A percentile compares a stretch with the other conserved stretches of the same genome.
Evolutionary conservation across 2,797 vertebrate species (phyloP).

Genomic region (Eospalax fontanierii): DNA sequence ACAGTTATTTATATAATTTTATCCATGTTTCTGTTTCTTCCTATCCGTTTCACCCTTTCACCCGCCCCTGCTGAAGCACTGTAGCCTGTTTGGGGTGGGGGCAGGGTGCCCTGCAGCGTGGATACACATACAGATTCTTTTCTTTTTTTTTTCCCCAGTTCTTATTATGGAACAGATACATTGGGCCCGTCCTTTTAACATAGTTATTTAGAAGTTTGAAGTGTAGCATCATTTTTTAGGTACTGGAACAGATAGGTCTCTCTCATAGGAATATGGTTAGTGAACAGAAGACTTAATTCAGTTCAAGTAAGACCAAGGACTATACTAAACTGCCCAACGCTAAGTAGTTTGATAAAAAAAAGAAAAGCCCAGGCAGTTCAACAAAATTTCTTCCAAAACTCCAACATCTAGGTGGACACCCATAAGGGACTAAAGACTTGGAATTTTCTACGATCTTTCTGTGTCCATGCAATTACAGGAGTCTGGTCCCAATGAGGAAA

Average conservation of each 20-base stretch:
- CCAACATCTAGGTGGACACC: background rate
- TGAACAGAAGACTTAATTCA: constrained; percentile 31
- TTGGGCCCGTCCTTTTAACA: constrained; percentile 42
- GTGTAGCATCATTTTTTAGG: constrained; percentile 40
- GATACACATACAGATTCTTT: constrained; percentile 68
- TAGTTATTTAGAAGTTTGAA: constrained; percentile 51
- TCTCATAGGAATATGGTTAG: background rate
- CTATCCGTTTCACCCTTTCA: constrained; percentile 88
- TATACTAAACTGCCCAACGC: constrained; percentile 1
- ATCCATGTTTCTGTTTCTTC: constrained; percentile 91
- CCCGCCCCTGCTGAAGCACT: constrained; percentile 86
- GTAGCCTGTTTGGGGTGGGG: constrained; percentile 84
- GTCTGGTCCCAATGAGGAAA: background rate
- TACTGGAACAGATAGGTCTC: background rate
- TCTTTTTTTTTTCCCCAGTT: constrained; percentile 75
- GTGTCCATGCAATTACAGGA: background rate
- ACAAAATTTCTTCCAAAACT: background rate
- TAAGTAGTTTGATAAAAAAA: constrained; percentile 45
- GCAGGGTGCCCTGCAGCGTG: constrained; percentile 47
- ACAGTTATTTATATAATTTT: constrained; percentile 92
- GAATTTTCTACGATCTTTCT: constrained; percentile 25
- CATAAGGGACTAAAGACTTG: background rate
- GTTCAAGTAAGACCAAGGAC: constrained; percentile 27
- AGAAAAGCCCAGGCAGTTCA: background rate
- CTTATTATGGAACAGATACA: constrained; percentile 39